phyloP scores from a whole-genome alignment of 1,140 invertebrate species.

The Mercenaria mercenaria region DNA sequence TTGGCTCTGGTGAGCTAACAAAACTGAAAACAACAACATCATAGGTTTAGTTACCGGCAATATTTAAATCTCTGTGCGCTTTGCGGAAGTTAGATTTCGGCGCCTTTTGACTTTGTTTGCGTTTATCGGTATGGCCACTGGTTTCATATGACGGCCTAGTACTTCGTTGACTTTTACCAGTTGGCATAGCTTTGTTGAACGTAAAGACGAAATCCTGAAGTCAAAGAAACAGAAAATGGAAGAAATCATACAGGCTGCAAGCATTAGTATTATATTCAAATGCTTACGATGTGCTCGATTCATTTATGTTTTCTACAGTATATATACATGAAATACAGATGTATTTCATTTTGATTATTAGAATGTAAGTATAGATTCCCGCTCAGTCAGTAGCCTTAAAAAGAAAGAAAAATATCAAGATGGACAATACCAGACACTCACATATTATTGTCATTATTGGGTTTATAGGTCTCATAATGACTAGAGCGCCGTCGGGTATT shows the following conservation, averaged over 20 bases:
- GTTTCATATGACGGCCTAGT: background rate
- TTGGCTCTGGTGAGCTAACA: too few species aligned
- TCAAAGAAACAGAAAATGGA: background rate
- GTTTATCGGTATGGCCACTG: slow-evolving; percentile 12
- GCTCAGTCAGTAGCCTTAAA: too few species aligned
- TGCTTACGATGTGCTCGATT: too few species aligned
- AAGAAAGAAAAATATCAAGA: too few species aligned
- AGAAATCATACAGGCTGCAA: background rate
- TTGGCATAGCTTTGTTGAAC: background rate
- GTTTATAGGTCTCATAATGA: too few species aligned
- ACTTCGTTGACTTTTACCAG: background rate
- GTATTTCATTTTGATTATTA: background rate
- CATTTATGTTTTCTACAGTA: too few species aligned
- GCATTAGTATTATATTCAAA: too few species aligned
- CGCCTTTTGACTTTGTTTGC: background rate
- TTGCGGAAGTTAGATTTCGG: slow-evolving; percentile 9
- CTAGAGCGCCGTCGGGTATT: too few species aligned
- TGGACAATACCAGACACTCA: too few species aligned
- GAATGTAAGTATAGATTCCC: background rate
- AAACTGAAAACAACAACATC: too few species aligned
- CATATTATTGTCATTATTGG: too few species aligned
- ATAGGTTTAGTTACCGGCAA: slow-evolving; percentile 16
- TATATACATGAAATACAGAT: too few species aligned
- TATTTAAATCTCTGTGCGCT: slow-evolving; percentile 13
- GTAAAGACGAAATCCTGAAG: background rate